phyloP scores from a whole-genome alignment of 2,113 vertebrate species.

The Labeo rohita region DNA sequence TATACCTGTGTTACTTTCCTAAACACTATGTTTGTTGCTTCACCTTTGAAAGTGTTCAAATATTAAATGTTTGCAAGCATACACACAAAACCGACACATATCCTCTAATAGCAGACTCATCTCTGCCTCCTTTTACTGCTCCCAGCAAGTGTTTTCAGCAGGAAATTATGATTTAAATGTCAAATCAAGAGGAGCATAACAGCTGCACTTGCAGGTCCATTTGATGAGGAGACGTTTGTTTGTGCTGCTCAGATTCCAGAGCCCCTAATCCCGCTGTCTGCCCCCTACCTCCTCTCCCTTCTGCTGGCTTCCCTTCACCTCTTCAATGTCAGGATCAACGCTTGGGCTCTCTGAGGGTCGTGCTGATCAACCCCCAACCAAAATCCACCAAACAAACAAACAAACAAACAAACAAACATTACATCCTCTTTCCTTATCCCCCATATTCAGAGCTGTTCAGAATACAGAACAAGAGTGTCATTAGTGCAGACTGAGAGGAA shows the following conservation, averaged over 20 bases:
- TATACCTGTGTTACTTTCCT: no score
- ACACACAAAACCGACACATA: neutral
- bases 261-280: neutral
- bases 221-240: slow-evolving; percentile 15
- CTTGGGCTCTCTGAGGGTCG: slow-evolving; percentile 5
- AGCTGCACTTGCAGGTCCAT: neutral
- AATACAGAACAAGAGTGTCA: slow-evolving; percentile 48
- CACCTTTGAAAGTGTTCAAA: neutral
- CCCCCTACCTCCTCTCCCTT: neutral
- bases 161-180: neutral
- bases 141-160: neutral
- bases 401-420: neutral
- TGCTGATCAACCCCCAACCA: slow-evolving; percentile 24
- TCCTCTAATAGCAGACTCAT: neutral
- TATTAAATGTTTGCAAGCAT: neutral
- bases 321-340: slow-evolving; percentile 47
- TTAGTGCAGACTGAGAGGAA: slow-evolving; percentile 36
- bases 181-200: neutral
- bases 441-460: slow-evolving; percentile 39
- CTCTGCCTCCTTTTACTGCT: neutral
- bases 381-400: neutral
- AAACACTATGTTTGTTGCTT: no score
- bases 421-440: slow-evolving; percentile 48
- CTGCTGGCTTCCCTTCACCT: slow-evolving; percentile 24
- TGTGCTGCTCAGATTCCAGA: slow-evolving; percentile 37